Percentiles rank a stretch among this genome's conserved stretches.
phyloP scores from a whole-genome alignment of 2,797 vertebrate species.

The Gephyroberyx darwinii region DNA sequence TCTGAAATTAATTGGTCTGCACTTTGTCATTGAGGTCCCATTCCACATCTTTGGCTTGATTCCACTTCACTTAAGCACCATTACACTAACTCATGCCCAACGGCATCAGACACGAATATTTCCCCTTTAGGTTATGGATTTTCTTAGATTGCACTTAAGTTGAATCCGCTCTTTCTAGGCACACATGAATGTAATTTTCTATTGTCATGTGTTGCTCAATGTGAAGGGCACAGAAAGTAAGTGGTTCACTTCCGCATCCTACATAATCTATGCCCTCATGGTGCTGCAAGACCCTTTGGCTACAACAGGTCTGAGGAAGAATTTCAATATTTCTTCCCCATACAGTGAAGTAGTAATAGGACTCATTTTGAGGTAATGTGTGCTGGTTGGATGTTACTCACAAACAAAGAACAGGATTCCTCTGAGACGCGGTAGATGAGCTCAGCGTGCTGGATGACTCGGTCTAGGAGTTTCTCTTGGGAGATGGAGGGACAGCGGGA shows the following conservation, averaged over 20 bases:
- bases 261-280: background rate
- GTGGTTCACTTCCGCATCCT: slow-evolving; percentile 22
- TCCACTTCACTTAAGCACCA: too few relatives aligned
- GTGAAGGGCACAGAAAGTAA: background rate
- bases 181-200: slow-evolving; percentile 7
- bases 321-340: background rate
- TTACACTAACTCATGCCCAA: background rate
- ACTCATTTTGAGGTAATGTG: background rate
- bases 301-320: background rate
- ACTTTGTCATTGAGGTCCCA: too few relatives aligned
- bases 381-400: slow-evolving; percentile 66
- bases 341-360: background rate
- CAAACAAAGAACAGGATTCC: slow-evolving; percentile 80
- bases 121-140: background rate
- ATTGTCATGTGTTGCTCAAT: slow-evolving; percentile 8
- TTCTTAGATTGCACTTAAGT: slow-evolving; percentile 13
- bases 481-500: slow-evolving; percentile 77
- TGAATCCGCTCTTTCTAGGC: slow-evolving; percentile 6
- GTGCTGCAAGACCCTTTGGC: background rate
- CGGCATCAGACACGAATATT: slow-evolving; percentile 9
- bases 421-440: slow-evolving; percentile 82
- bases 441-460: slow-evolving; percentile 82
- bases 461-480: slow-evolving; percentile 82
- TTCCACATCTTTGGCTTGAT: too few relatives aligned
- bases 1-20: too few relatives aligned